Conservation (phyloP, 37 sponge, comb jelly and placozoan genomes). For the Dysidea cf. avara region DNA sequence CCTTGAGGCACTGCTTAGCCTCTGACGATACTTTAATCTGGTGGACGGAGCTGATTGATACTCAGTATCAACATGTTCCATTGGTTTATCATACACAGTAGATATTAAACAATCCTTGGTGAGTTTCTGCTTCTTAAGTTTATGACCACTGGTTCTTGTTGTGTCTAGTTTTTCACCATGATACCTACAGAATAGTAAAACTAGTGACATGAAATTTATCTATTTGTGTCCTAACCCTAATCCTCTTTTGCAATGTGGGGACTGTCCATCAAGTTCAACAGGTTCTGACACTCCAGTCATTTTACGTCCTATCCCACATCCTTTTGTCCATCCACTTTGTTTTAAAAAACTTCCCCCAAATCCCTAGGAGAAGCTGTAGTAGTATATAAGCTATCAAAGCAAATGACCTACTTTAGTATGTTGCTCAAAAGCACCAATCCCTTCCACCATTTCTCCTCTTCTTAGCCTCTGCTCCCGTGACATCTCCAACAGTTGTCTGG, state of each 20-base stretch:
- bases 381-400: background rate
- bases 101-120: slow-evolving; percentile 65
- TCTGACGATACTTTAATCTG: slow-evolving; percentile 62
- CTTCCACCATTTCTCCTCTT: slow-evolving; percentile 46
- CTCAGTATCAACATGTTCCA: slow-evolving; percentile 43
- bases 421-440: slow-evolving; percentile 54
- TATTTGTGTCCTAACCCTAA: slow-evolving; percentile 67
- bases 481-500: slow-evolving; percentile 78
- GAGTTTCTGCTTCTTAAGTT: slow-evolving; percentile 24
- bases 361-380: slow-evolving; percentile 46
- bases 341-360: slow-evolving; percentile 77
- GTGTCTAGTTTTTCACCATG: slow-evolving; percentile 56
- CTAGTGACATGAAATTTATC: background rate
- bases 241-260: slow-evolving; percentile 70
- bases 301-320: slow-evolving; percentile 66
- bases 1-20: too few species aligned
- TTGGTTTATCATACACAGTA: slow-evolving; percentile 63
- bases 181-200: slow-evolving; percentile 47
- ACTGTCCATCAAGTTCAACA: slow-evolving; percentile 75
- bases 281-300: slow-evolving; percentile 62
- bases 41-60: slow-evolving; percentile 44
- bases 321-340: slow-evolving; percentile 83
- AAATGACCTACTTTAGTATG: slow-evolving; percentile 68
- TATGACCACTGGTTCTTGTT: slow-evolving; percentile 7
- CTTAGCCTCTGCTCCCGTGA: slow-evolving; percentile 42